Evolutionary conservation across 2,797 vertebrate species (phyloP).

Genomic region (Podargus strigoides): DNA sequence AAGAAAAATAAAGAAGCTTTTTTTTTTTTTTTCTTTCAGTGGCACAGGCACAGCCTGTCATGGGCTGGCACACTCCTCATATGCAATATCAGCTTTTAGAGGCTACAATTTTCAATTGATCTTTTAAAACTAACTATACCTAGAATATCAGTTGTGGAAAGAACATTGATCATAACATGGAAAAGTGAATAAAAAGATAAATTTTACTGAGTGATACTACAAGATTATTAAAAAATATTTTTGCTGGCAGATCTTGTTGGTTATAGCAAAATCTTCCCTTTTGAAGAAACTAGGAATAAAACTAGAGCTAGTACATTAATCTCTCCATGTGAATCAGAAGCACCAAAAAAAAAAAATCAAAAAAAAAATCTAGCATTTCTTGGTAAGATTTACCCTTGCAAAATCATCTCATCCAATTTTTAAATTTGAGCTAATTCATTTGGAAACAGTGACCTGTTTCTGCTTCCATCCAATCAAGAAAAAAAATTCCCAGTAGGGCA

Average conservation of each 20-base stretch:
- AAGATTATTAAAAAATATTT: background rate
- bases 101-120: background rate
- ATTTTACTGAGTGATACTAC: background rate
- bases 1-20: background rate
- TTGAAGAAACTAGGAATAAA: background rate
- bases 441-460: slow-evolving; percentile 54
- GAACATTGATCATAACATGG: background rate
- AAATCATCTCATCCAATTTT: background rate
- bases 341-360: background rate
- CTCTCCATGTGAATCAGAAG: background rate
- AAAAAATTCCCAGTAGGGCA: slow-evolving; percentile 30
- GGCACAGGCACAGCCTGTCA: background rate
- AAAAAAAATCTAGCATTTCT: background rate
- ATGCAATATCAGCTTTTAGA: background rate
- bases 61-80: background rate
- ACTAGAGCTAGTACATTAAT: background rate
- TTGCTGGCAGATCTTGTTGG: background rate
- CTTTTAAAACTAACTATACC: background rate
- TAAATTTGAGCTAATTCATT: slow-evolving; percentile 30
- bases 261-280: background rate
- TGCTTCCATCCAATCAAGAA: slow-evolving; percentile 25
- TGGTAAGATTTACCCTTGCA: background rate
- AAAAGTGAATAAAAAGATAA: background rate
- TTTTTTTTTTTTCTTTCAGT: background rate
- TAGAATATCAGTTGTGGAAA: background rate